Evolutionary conservation across 2,797 vertebrate species (phyloP).

Genomic region (Chelidonichthys spinosus): DNA sequence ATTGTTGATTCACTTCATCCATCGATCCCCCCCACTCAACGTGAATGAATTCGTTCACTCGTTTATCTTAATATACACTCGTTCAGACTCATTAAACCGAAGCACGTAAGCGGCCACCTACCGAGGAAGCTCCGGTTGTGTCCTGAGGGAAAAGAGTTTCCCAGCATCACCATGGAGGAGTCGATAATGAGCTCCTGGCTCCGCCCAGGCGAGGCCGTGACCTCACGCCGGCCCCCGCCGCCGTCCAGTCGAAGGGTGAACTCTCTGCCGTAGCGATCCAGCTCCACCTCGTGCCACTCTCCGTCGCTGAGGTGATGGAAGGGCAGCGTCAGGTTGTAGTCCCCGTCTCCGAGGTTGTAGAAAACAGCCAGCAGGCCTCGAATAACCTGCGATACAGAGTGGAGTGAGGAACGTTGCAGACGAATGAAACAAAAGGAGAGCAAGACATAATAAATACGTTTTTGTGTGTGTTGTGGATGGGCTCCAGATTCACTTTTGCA

Average conservation of each 20-base stretch:
- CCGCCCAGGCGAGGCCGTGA: constrained; percentile 80
- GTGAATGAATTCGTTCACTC: not conserved
- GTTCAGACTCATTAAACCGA: not conserved
- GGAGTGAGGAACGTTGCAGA: constrained; percentile 15
- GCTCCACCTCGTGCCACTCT: constrained; percentile 88
- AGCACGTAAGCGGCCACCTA: constrained; percentile 53
- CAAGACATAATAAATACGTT: not conserved
- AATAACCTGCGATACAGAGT: constrained; percentile 74
- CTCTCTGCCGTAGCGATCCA: constrained; percentile 89
- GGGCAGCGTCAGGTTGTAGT: constrained; percentile 85
- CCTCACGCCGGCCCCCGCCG: constrained; percentile 87
- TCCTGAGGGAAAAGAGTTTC: constrained; percentile 87
- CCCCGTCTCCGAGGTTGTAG: constrained; percentile 91
- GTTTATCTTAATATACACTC: constrained; percentile 19
- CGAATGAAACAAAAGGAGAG: not conserved
- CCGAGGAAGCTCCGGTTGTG: constrained; percentile 89
- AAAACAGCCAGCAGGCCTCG: constrained; percentile 87
- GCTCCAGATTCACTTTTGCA: constrained; percentile 4
- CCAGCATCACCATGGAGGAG: constrained; percentile 85
- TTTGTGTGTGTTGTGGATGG: constrained; percentile 9
- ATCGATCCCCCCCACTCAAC: constrained; percentile 4
- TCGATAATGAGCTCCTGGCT: constrained; percentile 91
- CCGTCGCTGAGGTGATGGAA: constrained; percentile 86
- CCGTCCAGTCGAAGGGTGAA: constrained; percentile 88
- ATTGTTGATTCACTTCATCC: constrained; percentile 4